Conservation (phyloP, 2,888 invertebrate genomes). For the Idaea aversata region DNA sequence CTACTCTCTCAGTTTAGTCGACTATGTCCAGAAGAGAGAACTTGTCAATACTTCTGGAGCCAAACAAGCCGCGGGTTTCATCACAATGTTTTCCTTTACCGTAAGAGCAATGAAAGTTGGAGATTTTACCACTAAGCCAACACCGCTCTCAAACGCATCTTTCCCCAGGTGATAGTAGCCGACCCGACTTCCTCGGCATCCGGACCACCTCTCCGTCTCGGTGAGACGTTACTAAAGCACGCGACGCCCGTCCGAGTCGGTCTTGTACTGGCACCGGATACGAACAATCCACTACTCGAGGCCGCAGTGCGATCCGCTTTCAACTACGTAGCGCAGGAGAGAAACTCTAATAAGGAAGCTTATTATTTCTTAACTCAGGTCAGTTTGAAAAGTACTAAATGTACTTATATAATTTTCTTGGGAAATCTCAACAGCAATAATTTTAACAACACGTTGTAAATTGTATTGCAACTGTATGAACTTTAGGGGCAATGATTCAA, state of each 20-base stretch:
- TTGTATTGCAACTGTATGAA: no score
- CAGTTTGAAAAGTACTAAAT: slow-evolving; percentile 30
- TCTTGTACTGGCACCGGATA: slow-evolving; percentile 86
- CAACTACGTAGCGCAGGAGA: slow-evolving; percentile 91
- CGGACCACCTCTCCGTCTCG: slow-evolving; percentile 88
- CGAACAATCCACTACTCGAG: slow-evolving; percentile 84
- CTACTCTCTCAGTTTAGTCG: no score
- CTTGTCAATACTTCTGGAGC: no score
- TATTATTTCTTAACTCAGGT: slow-evolving; percentile 93
- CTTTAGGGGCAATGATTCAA: no score
- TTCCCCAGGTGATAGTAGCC: slow-evolving; percentile 86
- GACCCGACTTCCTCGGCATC: slow-evolving; percentile 88
- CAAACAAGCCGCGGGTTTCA: no score
- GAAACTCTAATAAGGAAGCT: slow-evolving; percentile 86
- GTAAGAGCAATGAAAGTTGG: no score
- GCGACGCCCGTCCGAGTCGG: slow-evolving; percentile 95
- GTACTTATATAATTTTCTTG: neutral
- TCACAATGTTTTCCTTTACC: no score
- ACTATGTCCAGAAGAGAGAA: no score
- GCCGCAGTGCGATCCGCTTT: slow-evolving; percentile 93
- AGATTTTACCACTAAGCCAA: no score
- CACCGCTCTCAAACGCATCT: no score
- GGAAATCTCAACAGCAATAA: no score
- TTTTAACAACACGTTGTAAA: no score
- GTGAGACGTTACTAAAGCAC: slow-evolving; percentile 95